Conservation (phyloP, 2,113 vertebrate species). For the Axis porcinus region DNA sequence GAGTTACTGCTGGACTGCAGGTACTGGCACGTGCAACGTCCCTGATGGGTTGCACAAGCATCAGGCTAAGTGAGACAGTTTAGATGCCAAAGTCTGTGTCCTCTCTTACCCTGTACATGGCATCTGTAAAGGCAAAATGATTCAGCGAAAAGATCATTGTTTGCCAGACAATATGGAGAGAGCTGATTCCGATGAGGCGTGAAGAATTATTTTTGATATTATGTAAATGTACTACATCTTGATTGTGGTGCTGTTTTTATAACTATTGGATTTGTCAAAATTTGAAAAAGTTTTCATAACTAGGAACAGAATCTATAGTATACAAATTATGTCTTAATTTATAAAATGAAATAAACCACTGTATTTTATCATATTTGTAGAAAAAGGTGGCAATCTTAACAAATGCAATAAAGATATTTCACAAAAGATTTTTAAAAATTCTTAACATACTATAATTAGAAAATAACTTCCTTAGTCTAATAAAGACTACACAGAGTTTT, state of each 20-base stretch:
- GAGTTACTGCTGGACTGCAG: not conserved
- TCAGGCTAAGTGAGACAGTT: not conserved
- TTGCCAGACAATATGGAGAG: not conserved
- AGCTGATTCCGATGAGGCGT: not conserved
- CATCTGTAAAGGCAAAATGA: not conserved
- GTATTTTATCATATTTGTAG: not conserved
- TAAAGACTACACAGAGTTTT: not conserved
- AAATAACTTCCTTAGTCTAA: not conserved
- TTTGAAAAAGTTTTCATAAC: not conserved
- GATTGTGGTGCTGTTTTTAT: not conserved
- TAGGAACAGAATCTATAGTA: not conserved
- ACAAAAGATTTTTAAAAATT: not conserved
- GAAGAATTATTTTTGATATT: not conserved
- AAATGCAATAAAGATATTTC: not conserved
- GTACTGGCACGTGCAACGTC: not conserved
- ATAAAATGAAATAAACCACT: not conserved
- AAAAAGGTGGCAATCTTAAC: not conserved
- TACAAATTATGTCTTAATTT: constrained; percentile 6
- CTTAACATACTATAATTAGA: not conserved
- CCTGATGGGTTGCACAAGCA: not conserved
- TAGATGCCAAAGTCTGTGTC: not conserved
- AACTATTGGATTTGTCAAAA: not conserved
- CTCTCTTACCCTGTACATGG: not conserved
- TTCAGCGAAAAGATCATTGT: not conserved
- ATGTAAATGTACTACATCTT: not conserved